A percentile compares a stretch with the other conserved stretches of the same genome.
Evolutionary conservation across 2,797 vertebrate genomes (phyloP).

Genomic region (Leuciscus waleckii): DNA sequence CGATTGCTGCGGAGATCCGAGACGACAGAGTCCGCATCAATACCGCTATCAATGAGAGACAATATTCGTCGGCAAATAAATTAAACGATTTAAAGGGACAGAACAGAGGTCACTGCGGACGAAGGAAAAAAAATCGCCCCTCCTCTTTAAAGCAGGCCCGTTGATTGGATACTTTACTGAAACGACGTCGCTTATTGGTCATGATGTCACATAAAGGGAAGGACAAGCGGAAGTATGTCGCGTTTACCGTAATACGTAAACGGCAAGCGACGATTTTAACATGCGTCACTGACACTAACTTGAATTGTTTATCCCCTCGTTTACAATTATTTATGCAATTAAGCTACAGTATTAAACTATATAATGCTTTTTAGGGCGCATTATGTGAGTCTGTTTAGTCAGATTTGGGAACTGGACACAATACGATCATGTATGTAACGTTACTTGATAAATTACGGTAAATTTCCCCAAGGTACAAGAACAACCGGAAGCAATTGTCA

Average conservation of each 20-base stretch:
- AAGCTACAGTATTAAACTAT: background rate
- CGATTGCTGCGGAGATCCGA: background rate
- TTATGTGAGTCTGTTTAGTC: background rate
- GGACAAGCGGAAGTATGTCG: background rate
- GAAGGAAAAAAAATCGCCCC: slow-evolving; percentile 34
- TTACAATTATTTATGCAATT: background rate
- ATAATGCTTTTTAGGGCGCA: background rate
- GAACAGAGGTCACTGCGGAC: slow-evolving; percentile 75
- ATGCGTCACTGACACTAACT: background rate
- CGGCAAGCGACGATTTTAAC: background rate
- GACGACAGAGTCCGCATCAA: background rate
- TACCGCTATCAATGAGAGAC: slow-evolving; percentile 10
- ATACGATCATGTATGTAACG: too few species aligned
- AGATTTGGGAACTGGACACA: background rate
- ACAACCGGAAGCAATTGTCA: slow-evolving; percentile 40
- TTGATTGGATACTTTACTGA: slow-evolving; percentile 30
- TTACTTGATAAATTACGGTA: slow-evolving; percentile 38
- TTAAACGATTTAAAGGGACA: slow-evolving; percentile 62
- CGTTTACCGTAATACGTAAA: slow-evolving; percentile 29
- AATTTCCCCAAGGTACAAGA: background rate
- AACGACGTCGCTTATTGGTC: slow-evolving; percentile 30
- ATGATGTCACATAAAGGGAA: slow-evolving; percentile 13
- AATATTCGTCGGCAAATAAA: slow-evolving; percentile 46
- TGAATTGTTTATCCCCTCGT: background rate
- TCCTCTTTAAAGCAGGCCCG: background rate